Conservation (phyloP, 2,113 vertebrate genomes). For the Spilogale gracilis region DNA sequence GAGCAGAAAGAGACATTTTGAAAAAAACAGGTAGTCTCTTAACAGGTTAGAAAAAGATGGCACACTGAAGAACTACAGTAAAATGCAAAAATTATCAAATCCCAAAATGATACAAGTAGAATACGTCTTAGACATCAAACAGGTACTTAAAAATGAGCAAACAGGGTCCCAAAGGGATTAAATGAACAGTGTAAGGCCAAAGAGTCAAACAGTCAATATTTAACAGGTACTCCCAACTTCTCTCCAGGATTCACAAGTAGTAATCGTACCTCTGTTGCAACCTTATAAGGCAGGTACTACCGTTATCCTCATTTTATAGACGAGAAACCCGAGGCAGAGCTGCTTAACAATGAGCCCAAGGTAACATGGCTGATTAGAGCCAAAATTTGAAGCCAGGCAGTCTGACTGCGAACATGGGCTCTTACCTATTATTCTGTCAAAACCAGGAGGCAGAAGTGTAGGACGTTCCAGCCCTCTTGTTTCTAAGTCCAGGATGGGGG, state of each 20-base stretch:
- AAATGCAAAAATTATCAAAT: constrained; percentile 14
- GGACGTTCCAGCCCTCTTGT: background rate
- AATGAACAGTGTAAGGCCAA: background rate
- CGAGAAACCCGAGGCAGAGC: background rate
- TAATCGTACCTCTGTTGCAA: background rate
- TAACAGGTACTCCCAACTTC: background rate
- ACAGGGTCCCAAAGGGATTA: background rate
- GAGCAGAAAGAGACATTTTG: background rate
- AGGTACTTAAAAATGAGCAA: constrained; percentile 28
- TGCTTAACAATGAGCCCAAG: background rate
- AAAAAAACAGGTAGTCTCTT: background rate
- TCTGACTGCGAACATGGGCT: background rate
- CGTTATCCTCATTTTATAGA: background rate
- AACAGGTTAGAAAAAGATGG: background rate
- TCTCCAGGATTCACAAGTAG: background rate
- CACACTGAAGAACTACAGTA: background rate
- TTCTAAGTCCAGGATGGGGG: constrained; percentile 5
- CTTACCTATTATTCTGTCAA: background rate
- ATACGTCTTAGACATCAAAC: background rate
- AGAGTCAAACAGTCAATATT: background rate
- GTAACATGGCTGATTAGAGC: background rate
- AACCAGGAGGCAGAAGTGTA: background rate
- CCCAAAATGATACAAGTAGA: background rate
- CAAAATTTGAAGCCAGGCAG: background rate
- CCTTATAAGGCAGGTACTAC: background rate